Evolutionary conservation across 2,113 vertebrate genomes (phyloP), one percentile per base, ranked within the genome.

Genomic region (Poicephalus gulielmi): DNA sequence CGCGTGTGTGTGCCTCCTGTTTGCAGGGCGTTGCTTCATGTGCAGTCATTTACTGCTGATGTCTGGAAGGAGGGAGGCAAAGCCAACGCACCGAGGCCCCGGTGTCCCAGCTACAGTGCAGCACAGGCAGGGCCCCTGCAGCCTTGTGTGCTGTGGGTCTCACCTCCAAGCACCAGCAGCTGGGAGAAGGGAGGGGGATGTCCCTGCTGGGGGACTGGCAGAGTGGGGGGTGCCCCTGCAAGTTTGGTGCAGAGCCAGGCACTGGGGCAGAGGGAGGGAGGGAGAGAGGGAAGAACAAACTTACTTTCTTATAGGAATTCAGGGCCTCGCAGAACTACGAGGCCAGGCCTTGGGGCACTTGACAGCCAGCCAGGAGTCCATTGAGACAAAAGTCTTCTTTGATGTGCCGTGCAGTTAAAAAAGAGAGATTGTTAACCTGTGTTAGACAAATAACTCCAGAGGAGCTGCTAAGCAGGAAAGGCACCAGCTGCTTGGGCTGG

Each of bases 401-500:
- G 97, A 98, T 98, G 95, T 95, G 69, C 93, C 67, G 92, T 41
- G 27, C 66, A 80, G 91, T 91, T 94, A 94, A 86, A 95, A 95
- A 96, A 95, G 90, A 59, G 96, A 97, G 97, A 96, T 96, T 97
- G 97, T 96, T 98, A 97, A 97, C 97, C 97, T 98, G 91, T 71
- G 94, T 94, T 96, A 84, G 23, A 82, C 80, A 97, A 83, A 92
- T 93, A 97, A 95, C 79, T 96, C 73, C 53, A 63, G 63, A 96
- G 66, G 90, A 93, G 92, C 63, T 83, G 83, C 64, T 69, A 41
- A 94, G 84, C 90, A 96, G 94, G 90, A 95, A 95, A 85, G 94
- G 66, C 73, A 84, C 84, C 55, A 63, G 70, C 79, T 86, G 80
- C 84, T 84, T 55, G 63, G 55, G 73, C 60, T 91, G 68, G 27